Conservation (phyloP, 2,888 invertebrate genomes). For the Epirrita christyi region DNA sequence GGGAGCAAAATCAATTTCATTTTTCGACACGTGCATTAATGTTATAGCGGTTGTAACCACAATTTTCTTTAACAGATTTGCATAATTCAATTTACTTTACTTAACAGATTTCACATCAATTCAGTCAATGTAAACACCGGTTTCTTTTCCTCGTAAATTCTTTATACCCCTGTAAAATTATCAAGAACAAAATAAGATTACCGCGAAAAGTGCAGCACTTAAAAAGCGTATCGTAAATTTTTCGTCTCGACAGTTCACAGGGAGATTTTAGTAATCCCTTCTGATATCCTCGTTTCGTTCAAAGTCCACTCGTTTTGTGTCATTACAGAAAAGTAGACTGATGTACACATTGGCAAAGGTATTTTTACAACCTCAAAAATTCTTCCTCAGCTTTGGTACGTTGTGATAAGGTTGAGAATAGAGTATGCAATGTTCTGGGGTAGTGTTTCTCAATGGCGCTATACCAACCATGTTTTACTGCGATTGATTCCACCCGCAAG, state of each 20-base stretch:
- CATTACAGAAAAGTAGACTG: constrained; percentile 73
- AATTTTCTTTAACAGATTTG: constrained; percentile 44
- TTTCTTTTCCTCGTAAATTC: constrained; percentile 26
- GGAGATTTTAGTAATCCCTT: constrained; percentile 67
- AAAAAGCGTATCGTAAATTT: constrained; percentile 47
- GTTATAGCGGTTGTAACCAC: constrained; percentile 69
- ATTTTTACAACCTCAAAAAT: constrained; percentile 29
- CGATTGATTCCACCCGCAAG: constrained; percentile 81
- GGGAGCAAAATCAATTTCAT: constrained; percentile 81
- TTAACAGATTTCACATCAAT: constrained; percentile 26
- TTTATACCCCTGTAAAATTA: constrained; percentile 27
- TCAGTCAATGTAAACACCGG: constrained; percentile 27
- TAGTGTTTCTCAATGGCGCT: constrained; percentile 45
- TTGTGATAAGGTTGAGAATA: constrained; percentile 51
- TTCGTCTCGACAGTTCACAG: constrained; percentile 52
- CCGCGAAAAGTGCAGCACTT: constrained; percentile 34
- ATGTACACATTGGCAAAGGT: constrained; percentile 60
- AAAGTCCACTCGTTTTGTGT: constrained; percentile 76
- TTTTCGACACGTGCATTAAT: constrained; percentile 82
- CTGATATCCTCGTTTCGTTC: constrained; percentile 70
- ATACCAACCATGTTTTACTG: constrained; percentile 77
- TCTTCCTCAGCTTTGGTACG: constrained; percentile 30
- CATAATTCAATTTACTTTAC: constrained; percentile 34
- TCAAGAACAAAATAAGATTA: constrained; percentile 22
- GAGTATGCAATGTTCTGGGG: constrained; percentile 30